Percentiles rank a stretch among this genome's conserved stretches.
phyloP scores from a whole-genome alignment of 2,888 invertebrate species.

The Saturnia pavonia region DNA sequence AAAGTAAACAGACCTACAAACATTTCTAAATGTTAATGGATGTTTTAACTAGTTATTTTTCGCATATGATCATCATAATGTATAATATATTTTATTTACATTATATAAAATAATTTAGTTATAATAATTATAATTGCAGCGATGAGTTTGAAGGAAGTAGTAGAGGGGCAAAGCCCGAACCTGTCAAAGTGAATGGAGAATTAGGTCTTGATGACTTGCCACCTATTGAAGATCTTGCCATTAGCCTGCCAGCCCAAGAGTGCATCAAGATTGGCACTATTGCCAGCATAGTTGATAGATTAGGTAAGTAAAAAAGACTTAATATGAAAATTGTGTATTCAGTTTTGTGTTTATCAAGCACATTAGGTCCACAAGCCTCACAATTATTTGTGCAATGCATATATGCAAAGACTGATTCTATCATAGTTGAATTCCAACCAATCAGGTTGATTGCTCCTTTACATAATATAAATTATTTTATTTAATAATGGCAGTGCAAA shows the following conservation, averaged over 20 bases:
- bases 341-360: neutral
- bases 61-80: too few species aligned
- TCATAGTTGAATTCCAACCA: too few species aligned
- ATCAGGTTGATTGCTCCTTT: too few species aligned
- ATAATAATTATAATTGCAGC: constrained; percentile 43
- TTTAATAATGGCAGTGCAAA: too few species aligned
- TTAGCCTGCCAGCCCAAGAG: constrained; percentile 88
- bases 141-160: constrained; percentile 55
- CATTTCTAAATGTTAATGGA: too few species aligned
- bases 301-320: constrained; percentile 75
- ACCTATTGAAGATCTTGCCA: constrained; percentile 90
- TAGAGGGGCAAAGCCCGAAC: constrained; percentile 50
- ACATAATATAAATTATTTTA: too few species aligned
- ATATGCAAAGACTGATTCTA: too few species aligned
- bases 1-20: too few species aligned
- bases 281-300: constrained; percentile 86
- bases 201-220: constrained; percentile 86
- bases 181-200: constrained; percentile 79
- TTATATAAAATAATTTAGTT: too few species aligned
- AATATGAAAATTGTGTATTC: neutral
- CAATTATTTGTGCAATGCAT: neutral
- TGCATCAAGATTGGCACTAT: constrained; percentile 88
- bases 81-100: too few species aligned
- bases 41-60: too few species aligned
- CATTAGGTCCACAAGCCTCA: neutral